Conservation (phyloP, 2,888 invertebrate genomes). For the Protodeltote pygarga region DNA sequence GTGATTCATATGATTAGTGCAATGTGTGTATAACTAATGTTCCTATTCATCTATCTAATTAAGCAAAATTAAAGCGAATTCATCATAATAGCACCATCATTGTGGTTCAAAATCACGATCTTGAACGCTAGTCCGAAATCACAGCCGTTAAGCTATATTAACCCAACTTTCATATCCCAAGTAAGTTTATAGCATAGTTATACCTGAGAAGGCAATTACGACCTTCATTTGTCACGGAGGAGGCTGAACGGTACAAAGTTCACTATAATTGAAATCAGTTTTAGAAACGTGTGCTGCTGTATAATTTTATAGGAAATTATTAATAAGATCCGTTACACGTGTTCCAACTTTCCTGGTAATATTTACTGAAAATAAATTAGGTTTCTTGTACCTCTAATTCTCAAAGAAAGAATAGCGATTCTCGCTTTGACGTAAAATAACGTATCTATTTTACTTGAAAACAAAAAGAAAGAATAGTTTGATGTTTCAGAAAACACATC, state of each 20-base stretch:
- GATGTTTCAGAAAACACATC: conserved; percentile 13
- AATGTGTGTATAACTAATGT: conserved; percentile 18
- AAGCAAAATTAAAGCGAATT: conserved; percentile 26
- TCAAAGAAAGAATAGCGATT: too few species aligned
- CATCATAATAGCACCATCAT: conserved; percentile 7
- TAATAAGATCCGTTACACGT: conserved; percentile 15
- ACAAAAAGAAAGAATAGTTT: conserved; percentile 9
- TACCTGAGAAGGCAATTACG: conserved; percentile 38
- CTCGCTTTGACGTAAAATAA: conserved; percentile 5
- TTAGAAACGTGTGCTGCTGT: conserved; percentile 12
- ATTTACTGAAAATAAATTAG: neutral
- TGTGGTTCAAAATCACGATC: conserved; percentile 7
- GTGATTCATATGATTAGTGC: too few species aligned
- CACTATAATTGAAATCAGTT: conserved; percentile 29
- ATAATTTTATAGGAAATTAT: conserved; percentile 1
- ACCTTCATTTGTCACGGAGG: conserved; percentile 31
- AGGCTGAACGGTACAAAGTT: conserved; percentile 26
- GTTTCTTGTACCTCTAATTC: too few species aligned
- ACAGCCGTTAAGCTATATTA: conserved; percentile 22
- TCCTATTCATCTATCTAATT: conserved; percentile 12
- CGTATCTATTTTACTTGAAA: conserved; percentile 4
- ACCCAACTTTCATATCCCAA: conserved; percentile 34
- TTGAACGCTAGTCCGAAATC: conserved; percentile 20
- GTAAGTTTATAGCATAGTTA: conserved; percentile 43
- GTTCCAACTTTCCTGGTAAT: conserved; percentile 13